Evolutionary conservation across 2,797 vertebrate genomes (phyloP).

Genomic region (Oceanodroma leucorhoa): DNA sequence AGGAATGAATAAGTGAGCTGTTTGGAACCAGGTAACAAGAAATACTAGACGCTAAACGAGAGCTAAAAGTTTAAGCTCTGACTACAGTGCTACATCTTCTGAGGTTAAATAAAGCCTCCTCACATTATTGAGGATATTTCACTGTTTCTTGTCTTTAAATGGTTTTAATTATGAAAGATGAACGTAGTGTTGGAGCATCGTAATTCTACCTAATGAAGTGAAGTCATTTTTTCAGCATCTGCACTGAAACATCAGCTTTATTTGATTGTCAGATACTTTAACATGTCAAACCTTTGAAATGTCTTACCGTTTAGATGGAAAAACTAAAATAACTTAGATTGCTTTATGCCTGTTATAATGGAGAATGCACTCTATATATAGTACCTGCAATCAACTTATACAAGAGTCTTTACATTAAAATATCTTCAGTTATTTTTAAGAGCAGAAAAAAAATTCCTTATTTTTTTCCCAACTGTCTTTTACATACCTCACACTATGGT

Average conservation of each 20-base stretch:
- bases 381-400: not conserved
- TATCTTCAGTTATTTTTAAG: conserved; percentile 20
- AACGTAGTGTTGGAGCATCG: not conserved
- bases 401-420: not conserved
- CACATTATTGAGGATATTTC: not conserved
- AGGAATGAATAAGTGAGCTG: not conserved
- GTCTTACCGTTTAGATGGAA: not conserved
- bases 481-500: not conserved
- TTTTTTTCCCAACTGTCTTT: not conserved
- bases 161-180: not conserved
- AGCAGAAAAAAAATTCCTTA: not conserved
- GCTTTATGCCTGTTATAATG: not conserved
- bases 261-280: not conserved
- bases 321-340: not conserved
- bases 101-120: not conserved
- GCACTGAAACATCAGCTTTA: not conserved
- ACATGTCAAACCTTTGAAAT: not conserved
- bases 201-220: not conserved
- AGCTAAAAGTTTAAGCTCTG: not conserved
- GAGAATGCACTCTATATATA: not conserved
- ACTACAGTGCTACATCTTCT: not conserved
- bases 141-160: not conserved
- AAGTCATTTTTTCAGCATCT: not conserved
- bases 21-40: not conserved
- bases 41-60: not conserved